phyloP scores from a whole-genome alignment of 2,888 invertebrate species.

The Eurois occulta region DNA sequence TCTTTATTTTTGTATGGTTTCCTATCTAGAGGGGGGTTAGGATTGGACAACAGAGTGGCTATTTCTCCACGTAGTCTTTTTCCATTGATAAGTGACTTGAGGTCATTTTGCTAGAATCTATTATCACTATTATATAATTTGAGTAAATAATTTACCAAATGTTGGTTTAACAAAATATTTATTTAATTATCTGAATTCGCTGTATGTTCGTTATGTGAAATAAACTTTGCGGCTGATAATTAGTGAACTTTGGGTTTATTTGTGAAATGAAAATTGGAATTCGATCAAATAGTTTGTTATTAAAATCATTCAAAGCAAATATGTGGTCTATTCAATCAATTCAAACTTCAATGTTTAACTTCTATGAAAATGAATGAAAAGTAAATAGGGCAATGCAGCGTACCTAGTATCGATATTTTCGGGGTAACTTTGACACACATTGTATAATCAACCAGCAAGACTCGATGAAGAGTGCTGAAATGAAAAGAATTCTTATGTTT shows the following conservation, averaged over 20 bases:
- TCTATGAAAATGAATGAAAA: background rate
- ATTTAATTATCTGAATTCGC: constrained; percentile 1
- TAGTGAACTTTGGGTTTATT: background rate
- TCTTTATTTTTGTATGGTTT: background rate
- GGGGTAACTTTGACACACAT: background rate
- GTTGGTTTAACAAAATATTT: constrained; percentile 5
- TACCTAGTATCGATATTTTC: background rate
- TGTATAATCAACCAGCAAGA: background rate
- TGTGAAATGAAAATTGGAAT: constrained; percentile 1
- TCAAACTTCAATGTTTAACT: background rate
- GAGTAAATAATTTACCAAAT: constrained; percentile 16
- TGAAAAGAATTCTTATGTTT: background rate
- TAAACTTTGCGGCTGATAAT: background rate
- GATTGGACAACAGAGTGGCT: background rate
- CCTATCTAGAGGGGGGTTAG: background rate
- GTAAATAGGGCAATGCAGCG: background rate
- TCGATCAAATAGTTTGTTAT: background rate
- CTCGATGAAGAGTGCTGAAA: background rate
- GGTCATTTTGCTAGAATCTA: no score
- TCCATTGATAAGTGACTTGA: background rate
- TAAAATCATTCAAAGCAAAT: constrained; percentile 3
- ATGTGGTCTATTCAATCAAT: background rate
- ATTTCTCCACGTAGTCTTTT: background rate
- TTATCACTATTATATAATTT: background rate
- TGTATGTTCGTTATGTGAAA: constrained; percentile 11